phyloP scores from a whole-genome alignment of 2,888 invertebrate genomes.

The Ophion ventricosus region DNA sequence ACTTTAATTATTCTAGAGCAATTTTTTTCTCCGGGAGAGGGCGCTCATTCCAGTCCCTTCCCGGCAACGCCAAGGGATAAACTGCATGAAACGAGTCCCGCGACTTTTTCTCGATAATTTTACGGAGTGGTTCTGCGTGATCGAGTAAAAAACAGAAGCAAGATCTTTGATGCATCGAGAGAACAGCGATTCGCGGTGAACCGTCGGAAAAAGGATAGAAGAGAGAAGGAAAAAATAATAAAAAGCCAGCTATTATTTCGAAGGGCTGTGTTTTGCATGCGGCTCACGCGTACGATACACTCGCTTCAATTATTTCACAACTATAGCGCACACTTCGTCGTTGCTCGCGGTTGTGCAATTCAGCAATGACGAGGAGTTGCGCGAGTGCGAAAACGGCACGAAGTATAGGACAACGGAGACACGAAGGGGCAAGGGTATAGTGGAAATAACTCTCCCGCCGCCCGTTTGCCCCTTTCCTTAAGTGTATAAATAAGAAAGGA shows the following conservation, averaged over 20 bases:
- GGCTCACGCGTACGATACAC: constrained; percentile 40
- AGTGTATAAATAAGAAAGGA: constrained; percentile 3
- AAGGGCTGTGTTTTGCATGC: constrained; percentile 32
- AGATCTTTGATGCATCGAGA: no score
- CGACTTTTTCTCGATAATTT: neutral
- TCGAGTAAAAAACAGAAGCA: no score
- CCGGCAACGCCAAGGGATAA: no score
- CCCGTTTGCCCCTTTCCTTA: neutral
- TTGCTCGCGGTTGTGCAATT: constrained; percentile 39
- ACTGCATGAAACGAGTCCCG: neutral
- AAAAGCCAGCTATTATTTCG: constrained; percentile 17
- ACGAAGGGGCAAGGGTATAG: neutral
- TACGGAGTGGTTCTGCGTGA: neutral
- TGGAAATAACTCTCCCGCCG: no score
- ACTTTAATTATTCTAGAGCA: no score
- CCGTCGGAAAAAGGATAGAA: neutral
- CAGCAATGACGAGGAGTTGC: constrained; percentile 13
- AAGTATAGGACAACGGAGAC: constrained; percentile 30
- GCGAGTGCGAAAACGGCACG: constrained; percentile 33
- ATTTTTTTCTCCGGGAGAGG: no score
- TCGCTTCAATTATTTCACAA: constrained; percentile 64
- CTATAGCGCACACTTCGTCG: constrained; percentile 15
- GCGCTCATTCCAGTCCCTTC: no score
- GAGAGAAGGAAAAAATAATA: neutral
- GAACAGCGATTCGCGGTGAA: no score